Base-by-base conservation (phyloP, 2,113 vertebrate genomes). In the Ceratotherium simum region DNA sequence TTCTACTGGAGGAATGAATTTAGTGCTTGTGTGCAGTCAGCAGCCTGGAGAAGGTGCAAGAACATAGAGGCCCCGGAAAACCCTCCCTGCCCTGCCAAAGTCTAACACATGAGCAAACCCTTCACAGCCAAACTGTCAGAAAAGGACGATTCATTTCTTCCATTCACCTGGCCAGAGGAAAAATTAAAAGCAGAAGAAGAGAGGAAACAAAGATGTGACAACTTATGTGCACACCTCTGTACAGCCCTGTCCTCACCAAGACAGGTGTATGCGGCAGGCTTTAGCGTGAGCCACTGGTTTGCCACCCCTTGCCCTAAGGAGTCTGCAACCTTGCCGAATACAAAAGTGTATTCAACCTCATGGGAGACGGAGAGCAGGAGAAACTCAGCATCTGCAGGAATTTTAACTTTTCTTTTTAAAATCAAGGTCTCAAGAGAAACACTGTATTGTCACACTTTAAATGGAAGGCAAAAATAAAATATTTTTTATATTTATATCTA, bases 171-270 rank as follows among this genome's bases (percentile, higher is more conserved):
- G 58, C 36, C 51, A 25, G 67, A 27, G 72, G 33, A 0, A 79
- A 93, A 92, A 95, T 18, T 3, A 81, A 97, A 92, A 82, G 13
- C 42, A 36, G 64, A 25, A 73, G 18, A 8, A 81, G 65, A 54
- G 11, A 33, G 31, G 48, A 67, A 86, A 67, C 48, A 39, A 23
- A 81, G 29, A 27, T 29, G 13, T 16, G 65, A 29, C 1, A 6
- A 36, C 54, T 29, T 76, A 33, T 42, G 23, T n/a, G 46, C 79
- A 70, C 83, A 65, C 9, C 27, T n/a, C 54, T 10, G 12, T 12
- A 29, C 4, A 51, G 75, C 39, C 27, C 27, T 31, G 1, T 8
- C 3, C 14, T 65, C 48, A 11, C 17, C 2, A 27, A 29, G 48
- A 39, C 29, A 4, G 33, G 60, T 27, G 60, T n/a, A 2, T 0